These are phyloP conservation scores for Callionymus lyra DNA, from an alignment of 2,113 vertebrate species.

Conservation along the genomic window DNA sequence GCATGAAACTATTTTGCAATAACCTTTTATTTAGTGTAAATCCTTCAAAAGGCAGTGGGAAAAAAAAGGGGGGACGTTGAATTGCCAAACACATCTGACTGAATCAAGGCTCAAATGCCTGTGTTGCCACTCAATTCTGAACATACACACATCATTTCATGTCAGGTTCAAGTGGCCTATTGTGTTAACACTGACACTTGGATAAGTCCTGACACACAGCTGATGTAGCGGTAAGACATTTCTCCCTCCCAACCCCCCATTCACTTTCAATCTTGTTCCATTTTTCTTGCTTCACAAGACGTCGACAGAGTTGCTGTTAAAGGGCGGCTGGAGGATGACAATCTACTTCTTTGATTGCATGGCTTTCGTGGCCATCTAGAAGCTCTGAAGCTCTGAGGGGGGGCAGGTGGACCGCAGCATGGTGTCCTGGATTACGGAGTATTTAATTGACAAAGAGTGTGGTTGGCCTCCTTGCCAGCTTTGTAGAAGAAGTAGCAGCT, in stretches of 20 bases:
- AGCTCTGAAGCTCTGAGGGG: conserved; percentile 12
- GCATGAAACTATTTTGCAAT: too few relatives aligned
- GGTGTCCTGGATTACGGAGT: conserved; percentile 18
- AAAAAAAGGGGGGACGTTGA: too few relatives aligned
- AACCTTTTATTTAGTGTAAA: too few relatives aligned
- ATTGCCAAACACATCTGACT: too few relatives aligned
- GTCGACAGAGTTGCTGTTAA: conserved; percentile 8
- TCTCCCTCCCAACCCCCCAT: too few relatives aligned
- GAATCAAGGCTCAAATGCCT: too few relatives aligned
- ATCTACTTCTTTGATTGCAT: conserved; percentile 29
- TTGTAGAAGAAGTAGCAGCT: conserved; percentile 14
- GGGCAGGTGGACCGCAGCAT: conserved; percentile 29
- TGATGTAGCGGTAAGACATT: not conserved
- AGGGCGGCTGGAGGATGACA: conserved; percentile 15
- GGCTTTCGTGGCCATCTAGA: conserved; percentile 13
- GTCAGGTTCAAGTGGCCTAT: too few relatives aligned
- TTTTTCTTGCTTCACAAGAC: conserved; percentile 5
- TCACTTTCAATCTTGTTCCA: not conserved
- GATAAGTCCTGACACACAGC: too few relatives aligned
- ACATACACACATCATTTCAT: too few relatives aligned
- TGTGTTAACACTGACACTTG: too few relatives aligned
- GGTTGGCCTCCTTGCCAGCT: conserved; percentile 18
- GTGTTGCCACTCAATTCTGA: too few relatives aligned
- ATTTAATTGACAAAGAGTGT: conserved; percentile 32
- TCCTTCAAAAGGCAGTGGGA: too few relatives aligned